phyloP scores from a whole-genome alignment of 1,140 invertebrate genomes.

The Trichonephila inaurata region DNA sequence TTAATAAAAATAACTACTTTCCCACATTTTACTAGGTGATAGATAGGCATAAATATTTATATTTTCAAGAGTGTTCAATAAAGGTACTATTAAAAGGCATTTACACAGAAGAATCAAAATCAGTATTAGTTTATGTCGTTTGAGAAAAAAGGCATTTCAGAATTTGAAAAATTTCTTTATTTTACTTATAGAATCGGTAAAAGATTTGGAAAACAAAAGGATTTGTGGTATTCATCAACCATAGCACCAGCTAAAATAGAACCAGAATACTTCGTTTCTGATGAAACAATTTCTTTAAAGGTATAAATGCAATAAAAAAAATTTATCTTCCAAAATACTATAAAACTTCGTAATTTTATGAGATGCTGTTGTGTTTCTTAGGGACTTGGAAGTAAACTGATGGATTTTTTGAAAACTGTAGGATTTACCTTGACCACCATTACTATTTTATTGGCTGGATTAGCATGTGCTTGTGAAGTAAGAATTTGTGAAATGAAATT shows the following conservation, averaged over 20 bases:
- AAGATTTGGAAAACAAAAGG: conserved; percentile 38
- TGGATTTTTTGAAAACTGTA: conserved; percentile 9
- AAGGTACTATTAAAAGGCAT: no score
- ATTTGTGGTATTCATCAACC: conserved; percentile 55
- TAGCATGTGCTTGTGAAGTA: conserved; percentile 65
- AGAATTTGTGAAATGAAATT: neutral
- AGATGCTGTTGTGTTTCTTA: neutral
- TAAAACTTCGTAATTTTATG: no score
- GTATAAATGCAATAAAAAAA: neutral
- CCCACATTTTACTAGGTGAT: no score
- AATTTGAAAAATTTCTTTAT: neutral
- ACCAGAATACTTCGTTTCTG: neutral
- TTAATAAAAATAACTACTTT: no score
- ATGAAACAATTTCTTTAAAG: conserved; percentile 14
- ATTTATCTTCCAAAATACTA: neutral
- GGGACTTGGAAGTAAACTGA: conserved; percentile 24
- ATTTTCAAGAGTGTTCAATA: no score
- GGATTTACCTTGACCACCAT: neutral
- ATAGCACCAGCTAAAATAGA: conserved; percentile 21
- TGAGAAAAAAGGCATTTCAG: no score
- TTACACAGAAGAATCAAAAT: no score
- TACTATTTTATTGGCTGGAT: neutral
- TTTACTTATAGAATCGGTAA: neutral
- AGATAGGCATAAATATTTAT: no score
- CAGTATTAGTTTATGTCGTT: no score